Conservation (phyloP, 2,888 invertebrate genomes). For the Chrysina gloriosa region DNA sequence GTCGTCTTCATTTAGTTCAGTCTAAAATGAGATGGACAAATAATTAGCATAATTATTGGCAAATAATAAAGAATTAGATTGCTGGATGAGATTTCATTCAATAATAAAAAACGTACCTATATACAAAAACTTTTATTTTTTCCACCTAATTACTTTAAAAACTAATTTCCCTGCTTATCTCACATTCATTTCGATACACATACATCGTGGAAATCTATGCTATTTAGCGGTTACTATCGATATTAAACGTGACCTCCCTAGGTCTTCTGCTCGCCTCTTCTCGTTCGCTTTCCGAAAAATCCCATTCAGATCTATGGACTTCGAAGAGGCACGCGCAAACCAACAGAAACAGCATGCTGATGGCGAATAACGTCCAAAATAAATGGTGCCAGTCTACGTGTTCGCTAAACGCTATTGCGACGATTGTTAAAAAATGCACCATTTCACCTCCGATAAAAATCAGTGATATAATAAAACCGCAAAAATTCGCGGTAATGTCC, state of each 20-base stretch:
- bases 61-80: too few species aligned
- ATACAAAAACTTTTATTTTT: too few species aligned
- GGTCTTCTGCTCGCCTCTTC: not conserved
- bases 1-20: too few species aligned
- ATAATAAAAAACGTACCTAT: too few species aligned
- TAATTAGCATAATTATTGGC: too few species aligned
- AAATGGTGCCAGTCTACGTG: not conserved
- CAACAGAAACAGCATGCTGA: not conserved
- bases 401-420: not conserved
- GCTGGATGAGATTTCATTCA: too few species aligned
- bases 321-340: not conserved
- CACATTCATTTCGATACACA: too few species aligned
- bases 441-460: not conserved
- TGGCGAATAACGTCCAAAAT: not conserved
- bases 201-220: too few species aligned
- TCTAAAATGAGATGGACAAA: too few species aligned
- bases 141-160: too few species aligned
- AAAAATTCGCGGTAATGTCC: constrained; percentile 9
- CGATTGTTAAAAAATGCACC: not conserved
- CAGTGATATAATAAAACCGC: not conserved
- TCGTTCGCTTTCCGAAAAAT: not conserved
- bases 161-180: too few species aligned
- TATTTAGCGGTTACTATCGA: not conserved
- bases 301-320: not conserved
- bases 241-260: not conserved